Evolutionary conservation across 2,888 invertebrate genomes (phyloP), one percentile per base, ranked within the genome.

Genomic region (Dione vanillae): DNA sequence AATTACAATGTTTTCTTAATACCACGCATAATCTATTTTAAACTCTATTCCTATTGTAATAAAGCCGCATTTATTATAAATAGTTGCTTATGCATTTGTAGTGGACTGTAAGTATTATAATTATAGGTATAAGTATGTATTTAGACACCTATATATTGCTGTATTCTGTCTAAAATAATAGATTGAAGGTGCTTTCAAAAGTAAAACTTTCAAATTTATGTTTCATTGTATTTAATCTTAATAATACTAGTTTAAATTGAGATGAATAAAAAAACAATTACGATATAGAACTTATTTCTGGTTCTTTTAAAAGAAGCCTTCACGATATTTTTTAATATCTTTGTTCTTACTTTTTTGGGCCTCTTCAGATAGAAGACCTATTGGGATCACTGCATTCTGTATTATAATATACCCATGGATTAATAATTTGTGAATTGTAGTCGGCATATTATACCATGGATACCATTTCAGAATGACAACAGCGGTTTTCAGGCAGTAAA

Each of bases 381-480:
- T 81, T 9, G 81, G 81, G 16, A 84, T 64, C 19, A 82, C 66
- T 20, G 80, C 78, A 51, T 78, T 70, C 61, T 79, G 52, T 27
- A 83, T 79, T 8, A 83, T 68, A 47, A 51, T 51, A 12, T 78
- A 54, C 2, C 82, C 80, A 76, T 85, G 83, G 8, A 81, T 71
- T 59, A 82, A 69, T 62, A 82, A 71, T 74, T 80, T 82, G 70
- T 82, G 82, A 70, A 83, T 58, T 6, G 81, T 84, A 11, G 82
- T 79, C 49, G 81, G 77, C 83, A 85, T 82, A 37, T 78, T 73
- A 43, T 75, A 66, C 80, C 83, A 82, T 3, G 16, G 45, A 76
- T 84, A 85, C 37, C 79, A 68, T 16, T 79, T n/a, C n/a, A n/a
- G n/a, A n/a, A n/a, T 27, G 7, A 83, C 79, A 72, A 83, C 82